Evolutionary conservation across 2,797 vertebrate species (phyloP), one percentile per base, ranked within the genome.

Genomic region (Sardinella longiceps): DNA sequence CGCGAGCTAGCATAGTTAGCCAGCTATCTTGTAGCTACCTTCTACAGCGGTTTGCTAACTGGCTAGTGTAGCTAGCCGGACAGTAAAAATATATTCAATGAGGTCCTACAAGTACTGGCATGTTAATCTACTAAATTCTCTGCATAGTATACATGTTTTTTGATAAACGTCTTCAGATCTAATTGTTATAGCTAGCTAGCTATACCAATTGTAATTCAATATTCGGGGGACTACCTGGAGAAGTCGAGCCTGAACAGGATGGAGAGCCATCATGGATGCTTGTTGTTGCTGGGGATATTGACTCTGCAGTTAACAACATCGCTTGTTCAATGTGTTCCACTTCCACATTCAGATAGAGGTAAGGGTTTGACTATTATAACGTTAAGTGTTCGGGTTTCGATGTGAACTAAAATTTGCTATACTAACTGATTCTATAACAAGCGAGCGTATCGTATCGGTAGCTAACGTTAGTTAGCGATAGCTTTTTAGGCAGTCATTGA

Each of bases 271-370:
- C 90, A 86, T 91, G 92, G 92, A 89, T 91, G 18, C 93, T 90
- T 93, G 89, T 91, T 93, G 92, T 87, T 94, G 88, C 92, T 95
- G 89, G 90, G 88, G 89, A 86, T 83, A 90, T 92, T 91, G 84
- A 83, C 94, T 87, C 89, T 94, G 82, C 86, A 92, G 82, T 94
- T 91, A 87, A 91, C 80, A 87, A 33, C 66, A 39, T 80, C 88
- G 86, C 81, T 91, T 80, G 89, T 85, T 86, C 92, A 94, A 90
- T 92, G 92, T 66, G 93, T 91, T 51, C 95, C 95, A 87, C 89
- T 95, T 85, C 93, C 89, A 1, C 85, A 91, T 84, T 86, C 51
- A 83, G 89, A 89, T 85, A 87, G 84, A 95, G 95, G 95, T 96
- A 89, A 94, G 90, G 15, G 15, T 77, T 74, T 37, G 6, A 5